Conservation (phyloP, 1,140 invertebrate species). For the Stegodyphus mimosarum region DNA sequence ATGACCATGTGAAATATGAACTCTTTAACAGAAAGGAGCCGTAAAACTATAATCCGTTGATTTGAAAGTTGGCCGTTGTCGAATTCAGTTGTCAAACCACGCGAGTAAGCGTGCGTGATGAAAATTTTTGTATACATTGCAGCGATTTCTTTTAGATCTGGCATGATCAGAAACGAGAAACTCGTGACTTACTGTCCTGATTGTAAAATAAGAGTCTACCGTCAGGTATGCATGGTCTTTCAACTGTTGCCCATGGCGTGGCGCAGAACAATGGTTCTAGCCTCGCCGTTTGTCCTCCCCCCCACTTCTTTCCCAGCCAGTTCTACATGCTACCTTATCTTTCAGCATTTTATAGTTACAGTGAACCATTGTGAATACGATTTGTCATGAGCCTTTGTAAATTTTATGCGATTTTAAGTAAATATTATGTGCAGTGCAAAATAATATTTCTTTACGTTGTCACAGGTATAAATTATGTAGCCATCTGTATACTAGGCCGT, state of each 20-base stretch:
- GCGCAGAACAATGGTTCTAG: not conserved
- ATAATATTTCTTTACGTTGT: too few species aligned
- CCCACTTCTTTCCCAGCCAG: too few species aligned
- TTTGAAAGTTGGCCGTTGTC: conserved; percentile 17
- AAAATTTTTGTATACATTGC: not conserved
- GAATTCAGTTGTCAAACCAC: conserved; percentile 21
- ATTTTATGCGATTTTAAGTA: too few species aligned
- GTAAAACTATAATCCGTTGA: conserved; percentile 34
- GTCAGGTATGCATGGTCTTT: not conserved
- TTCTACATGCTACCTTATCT: too few species aligned
- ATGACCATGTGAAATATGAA: not conserved
- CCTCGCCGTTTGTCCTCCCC: too few species aligned
- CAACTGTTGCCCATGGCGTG: not conserved
- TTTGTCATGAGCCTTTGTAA: too few species aligned
- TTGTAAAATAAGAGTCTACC: conserved; percentile 10
- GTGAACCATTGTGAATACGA: too few species aligned
- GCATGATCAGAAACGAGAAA: conserved; percentile 9
- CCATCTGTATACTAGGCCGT: too few species aligned
- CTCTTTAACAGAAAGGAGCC: conserved; percentile 1
- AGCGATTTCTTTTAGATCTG: conserved; percentile 5
- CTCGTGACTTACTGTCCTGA: conserved; percentile 29
- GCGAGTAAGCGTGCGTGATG: conserved; percentile 35
- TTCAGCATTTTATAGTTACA: too few species aligned
- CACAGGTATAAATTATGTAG: too few species aligned
- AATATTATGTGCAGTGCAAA: too few species aligned